A percentile compares a stretch with the other conserved stretches of the same genome.
phyloP scores from a whole-genome alignment of 2,113 vertebrate species.

The Vulpes ferrilata region DNA sequence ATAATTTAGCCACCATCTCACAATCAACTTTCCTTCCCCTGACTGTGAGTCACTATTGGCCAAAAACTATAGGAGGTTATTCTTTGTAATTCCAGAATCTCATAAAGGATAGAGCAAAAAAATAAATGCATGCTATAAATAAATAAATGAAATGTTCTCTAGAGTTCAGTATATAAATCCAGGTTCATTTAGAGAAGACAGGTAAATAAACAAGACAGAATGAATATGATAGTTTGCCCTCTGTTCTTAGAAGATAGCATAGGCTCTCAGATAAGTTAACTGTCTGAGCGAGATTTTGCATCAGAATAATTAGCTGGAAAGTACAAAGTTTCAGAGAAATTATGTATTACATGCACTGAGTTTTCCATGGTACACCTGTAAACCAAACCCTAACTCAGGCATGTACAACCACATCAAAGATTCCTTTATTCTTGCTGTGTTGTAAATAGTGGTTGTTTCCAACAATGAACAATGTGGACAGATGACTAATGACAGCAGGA shows the following conservation, averaged over 20 bases:
- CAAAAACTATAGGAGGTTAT: not conserved
- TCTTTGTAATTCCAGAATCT: constrained; percentile 24
- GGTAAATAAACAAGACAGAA: constrained; percentile 44
- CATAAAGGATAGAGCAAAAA: not conserved
- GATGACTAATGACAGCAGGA: not conserved
- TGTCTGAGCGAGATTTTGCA: constrained; percentile 25
- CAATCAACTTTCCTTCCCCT: not conserved
- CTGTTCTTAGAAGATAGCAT: constrained; percentile 42
- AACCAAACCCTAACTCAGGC: not conserved
- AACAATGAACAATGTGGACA: not conserved
- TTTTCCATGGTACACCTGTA: constrained; percentile 4
- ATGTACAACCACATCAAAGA: not conserved
- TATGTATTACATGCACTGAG: not conserved
- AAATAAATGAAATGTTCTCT: not conserved
- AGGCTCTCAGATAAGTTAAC: constrained; percentile 61
- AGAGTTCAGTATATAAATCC: not conserved
- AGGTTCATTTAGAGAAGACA: constrained; percentile 38
- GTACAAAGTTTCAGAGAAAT: constrained; percentile 63
- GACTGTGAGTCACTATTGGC: not conserved
- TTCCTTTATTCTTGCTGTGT: not conserved
- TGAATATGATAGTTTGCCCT: constrained; percentile 38
- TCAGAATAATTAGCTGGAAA: constrained; percentile 53
- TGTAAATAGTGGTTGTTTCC: not conserved
- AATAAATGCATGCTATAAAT: not conserved
- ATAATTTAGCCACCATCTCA: constrained; percentile 1